phyloP scores from a whole-genome alignment of 35 echinoderm and acorn worm genomes.

The Apostichopus japonicus region DNA sequence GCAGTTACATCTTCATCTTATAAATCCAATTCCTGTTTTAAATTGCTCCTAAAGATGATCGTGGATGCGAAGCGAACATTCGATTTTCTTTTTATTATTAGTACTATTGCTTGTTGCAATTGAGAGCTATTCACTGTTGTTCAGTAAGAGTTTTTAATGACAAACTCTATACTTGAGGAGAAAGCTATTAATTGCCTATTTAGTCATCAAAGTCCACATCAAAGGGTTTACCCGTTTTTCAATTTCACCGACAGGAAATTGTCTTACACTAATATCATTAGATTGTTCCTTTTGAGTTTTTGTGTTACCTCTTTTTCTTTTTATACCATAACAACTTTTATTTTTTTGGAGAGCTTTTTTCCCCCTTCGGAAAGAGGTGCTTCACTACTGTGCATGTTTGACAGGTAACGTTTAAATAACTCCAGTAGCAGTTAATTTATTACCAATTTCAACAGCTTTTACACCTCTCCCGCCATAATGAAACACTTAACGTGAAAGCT shows the following conservation, averaged over 20 bases:
- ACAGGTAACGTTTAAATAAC: slow-evolving; percentile 27
- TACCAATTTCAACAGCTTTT: slow-evolving; percentile 29
- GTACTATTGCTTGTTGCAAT: not conserved
- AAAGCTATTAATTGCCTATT: slow-evolving; percentile 30
- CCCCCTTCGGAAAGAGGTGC: not conserved
- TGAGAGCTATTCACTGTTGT: not conserved
- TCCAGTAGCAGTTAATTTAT: slow-evolving; percentile 41
- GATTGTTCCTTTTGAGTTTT: slow-evolving; percentile 25
- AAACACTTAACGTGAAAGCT: slow-evolving; percentile 52
- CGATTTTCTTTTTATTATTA: not conserved
- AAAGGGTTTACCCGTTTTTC: not conserved
- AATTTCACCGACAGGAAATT: slow-evolving; percentile 42
- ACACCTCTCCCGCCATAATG: slow-evolving; percentile 33
- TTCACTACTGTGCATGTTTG: slow-evolving; percentile 14
- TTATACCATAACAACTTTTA: slow-evolving; percentile 1
- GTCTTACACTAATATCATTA: slow-evolving; percentile 14
- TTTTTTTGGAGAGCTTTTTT: not conserved
- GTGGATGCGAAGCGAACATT: too few relatives aligned
- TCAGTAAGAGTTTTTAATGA: not conserved
- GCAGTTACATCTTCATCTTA: not conserved
- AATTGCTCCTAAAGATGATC: not conserved
- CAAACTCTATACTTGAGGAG: not conserved
- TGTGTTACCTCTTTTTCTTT: not conserved
- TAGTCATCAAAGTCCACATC: slow-evolving; percentile 22
- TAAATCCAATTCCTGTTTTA: not conserved